Evolutionary conservation across 2,113 vertebrate species (phyloP), one percentile per base, ranked within the genome.

Genomic region (Sander vitreus): DNA sequence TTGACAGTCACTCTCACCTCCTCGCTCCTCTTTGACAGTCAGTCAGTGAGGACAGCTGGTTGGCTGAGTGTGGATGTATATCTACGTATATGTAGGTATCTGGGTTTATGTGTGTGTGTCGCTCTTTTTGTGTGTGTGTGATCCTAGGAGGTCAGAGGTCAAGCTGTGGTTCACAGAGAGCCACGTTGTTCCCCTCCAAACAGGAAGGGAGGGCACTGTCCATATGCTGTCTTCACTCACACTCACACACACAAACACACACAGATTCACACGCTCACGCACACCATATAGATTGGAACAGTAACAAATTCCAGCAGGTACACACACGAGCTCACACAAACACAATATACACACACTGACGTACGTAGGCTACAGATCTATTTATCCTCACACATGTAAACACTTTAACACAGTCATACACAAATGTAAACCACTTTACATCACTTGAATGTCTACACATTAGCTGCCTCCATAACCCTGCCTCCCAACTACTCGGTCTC

Each of bases 181-280:
- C 93, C 88, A 91, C 55, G 85, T 81, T 88, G 90, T 86, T 95
- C 91, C 92, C 89, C 92, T 94, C 89, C 87, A 82, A 93, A 95
- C 92, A 95, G 95, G 94, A 96, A 95, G 91, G 92, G 89, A 94
- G 92, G 93, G 93, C 93, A 95, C 86, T 92, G 93, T 93, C 94
- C 95, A 96, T 95, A 95, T 95, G 95, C 85, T 95, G 93, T 94
- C 92, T 93, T 95, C 91, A 92, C 88, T 90, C 90, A 84, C 87
- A 67, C 87, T 78, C 83, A 54, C 59, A 73, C 73, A 64, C 51
- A 74, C 74, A 50, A 36, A 43, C 62, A 54, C 58, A 71, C 77
- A 58, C 45, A 78, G 64, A 72, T 84, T 83, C 88, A 80, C 86
- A 85, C 62, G 45, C 66, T 86, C 85, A 66, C 57, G 66, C 71